Base-by-base conservation (phyloP, 2,797 vertebrate species). In the Gallinago solitaria region DNA sequence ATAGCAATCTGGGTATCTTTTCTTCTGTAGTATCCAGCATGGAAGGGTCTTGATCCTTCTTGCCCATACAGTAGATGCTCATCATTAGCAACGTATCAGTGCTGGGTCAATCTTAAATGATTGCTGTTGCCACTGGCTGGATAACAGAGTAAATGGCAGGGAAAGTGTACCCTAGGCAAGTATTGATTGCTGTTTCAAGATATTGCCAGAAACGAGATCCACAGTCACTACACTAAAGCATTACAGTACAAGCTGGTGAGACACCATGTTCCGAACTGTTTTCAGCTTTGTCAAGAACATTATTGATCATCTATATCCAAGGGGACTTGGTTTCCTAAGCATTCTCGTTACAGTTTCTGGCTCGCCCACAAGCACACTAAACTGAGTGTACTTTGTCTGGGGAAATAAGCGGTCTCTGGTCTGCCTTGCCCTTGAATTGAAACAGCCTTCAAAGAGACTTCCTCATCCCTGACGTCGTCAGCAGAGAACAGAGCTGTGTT, bases 231-330 rank as follows among this genome's bases (percentile, higher is more conserved):
- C 33, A 53, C 54, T 82, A 79, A 79, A 93, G 67, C 54, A 33
- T 79, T 73, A 80, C 56, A 68, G 69, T 67, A 45, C 23, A 53
- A 63, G 68, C 43, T 64, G 71, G 68, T 77, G 45, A 94, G 89
- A 89, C 56, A 71, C 37, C 9, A 5, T 57, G 78, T 78, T 89
- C 89, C 67, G 67, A 96, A 85, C 61, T 63, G 37, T 60, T 93
- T 93, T 93, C 71, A 83, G 1, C 75, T 85, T 97, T 51, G 70
- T 60, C 9, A 16, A 89, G 81, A 95, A 53, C 39, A 48, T 77
- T 90, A 94, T 90, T 96, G 96, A 97, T 92, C 83, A 75, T 51
- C 50, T 87, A 3, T 70, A 87, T 61, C 78, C 79, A 94, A 92
- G 19, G 78, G 82, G 41, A 80, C 39, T 87, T 83, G 39, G 56